Base-by-base conservation (phyloP, 2,888 invertebrate genomes). In the Pherbina coryleti region DNA sequence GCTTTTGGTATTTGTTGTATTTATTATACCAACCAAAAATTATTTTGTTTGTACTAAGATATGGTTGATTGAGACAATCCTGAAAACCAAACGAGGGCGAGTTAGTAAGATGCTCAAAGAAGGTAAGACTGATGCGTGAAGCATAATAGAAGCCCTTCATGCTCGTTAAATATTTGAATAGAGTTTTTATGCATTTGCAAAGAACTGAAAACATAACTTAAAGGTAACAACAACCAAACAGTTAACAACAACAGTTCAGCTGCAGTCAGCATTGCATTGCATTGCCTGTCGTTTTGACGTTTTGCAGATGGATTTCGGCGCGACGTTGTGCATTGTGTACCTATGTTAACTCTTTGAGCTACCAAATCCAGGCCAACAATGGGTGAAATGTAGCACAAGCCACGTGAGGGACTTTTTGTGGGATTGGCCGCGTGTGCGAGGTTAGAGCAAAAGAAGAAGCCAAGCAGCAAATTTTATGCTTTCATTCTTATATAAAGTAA, bases 161-260 rank as follows among this genome's bases (percentile, higher is more conserved):
- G 64, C n/a, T 34, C 64, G 64, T 64, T 64, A 64, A 64, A 64
- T 64, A 34, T n/a, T 64, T 28, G 64, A 64, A 64, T n/a, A 64
- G 28, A 28, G 11, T 28, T n/a, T 60, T 60, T 28, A 60, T 60
- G 60, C 60, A 14, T 60, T 60, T 25, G 25, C 60, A 28, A 28
- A 60, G 11, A 60, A 25, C 28, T 60, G 14, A 14, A 25, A 28
- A 1, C 60, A 60, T n/a, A 60, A 25, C 28, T 60, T 5, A 4
- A 25, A 28, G 14, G 17, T 14, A 60, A 60, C 25, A 60, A 25
- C 25, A 60, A 60, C 11, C n/a, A n/a, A 60, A 60, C 25, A 22
- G 3, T 9, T 9, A 60, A 11, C 22, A 55, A 55, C 19, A 55
- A 55, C 19, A 60, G 28, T 60, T 25, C 11, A 25, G 60, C 22